Evolutionary conservation across 2,113 vertebrate species (phyloP).

Genomic region (Xenus cinereus): DNA sequence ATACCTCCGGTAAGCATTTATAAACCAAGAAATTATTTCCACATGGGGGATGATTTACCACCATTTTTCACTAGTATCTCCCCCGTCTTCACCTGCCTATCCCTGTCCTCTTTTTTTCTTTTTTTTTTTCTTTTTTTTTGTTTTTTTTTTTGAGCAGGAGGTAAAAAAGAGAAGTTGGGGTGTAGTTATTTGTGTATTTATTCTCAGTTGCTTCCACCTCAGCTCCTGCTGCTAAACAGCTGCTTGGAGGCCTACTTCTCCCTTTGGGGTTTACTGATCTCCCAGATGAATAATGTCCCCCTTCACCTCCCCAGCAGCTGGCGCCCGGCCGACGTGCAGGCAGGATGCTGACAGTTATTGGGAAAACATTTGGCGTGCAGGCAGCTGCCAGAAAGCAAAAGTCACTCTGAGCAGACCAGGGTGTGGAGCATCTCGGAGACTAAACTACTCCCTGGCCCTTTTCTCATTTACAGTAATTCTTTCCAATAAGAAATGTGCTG

Average conservation of each 20-base stretch:
- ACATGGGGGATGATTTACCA: background rate
- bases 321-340: background rate
- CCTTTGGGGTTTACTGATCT: conserved; percentile 67
- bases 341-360: conserved; percentile 58
- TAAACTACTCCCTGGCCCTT: background rate
- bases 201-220: conserved; percentile 28
- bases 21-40: background rate
- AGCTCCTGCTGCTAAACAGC: conserved; percentile 64
- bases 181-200: background rate
- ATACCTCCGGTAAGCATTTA: background rate
- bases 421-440: conserved; percentile 26
- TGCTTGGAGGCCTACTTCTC: conserved; percentile 59
- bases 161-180: background rate
- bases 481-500: background rate
- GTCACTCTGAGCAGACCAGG: conserved; percentile 39
- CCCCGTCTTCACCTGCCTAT: background rate
- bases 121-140: background rate
- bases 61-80: background rate
- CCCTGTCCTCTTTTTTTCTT: background rate
- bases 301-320: conserved; percentile 63
- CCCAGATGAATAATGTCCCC: conserved; percentile 70
- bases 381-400: conserved; percentile 67
- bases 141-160: background rate
- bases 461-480: background rate
- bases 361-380: conserved; percentile 52